These are phyloP conservation scores for Urosaurus nigricauda DNA, from an alignment of 2,797 vertebrate genomes.

Conservation along the genomic window DNA sequence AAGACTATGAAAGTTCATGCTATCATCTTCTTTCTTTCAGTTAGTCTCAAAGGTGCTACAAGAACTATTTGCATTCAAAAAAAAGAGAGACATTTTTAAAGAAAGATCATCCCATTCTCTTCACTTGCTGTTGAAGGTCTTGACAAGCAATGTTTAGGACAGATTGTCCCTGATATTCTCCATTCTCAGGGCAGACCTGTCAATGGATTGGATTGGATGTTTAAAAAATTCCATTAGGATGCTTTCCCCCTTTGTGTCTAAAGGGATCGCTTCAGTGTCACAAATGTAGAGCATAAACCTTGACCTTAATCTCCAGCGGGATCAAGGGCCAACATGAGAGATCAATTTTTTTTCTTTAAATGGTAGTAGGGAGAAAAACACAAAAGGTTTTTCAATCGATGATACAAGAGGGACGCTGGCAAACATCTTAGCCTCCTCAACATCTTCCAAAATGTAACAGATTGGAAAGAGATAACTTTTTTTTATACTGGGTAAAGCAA, in stretches of 20 bases:
- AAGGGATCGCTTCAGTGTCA: constrained; percentile 31
- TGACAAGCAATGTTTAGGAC: neutral
- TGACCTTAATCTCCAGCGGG: constrained; percentile 32
- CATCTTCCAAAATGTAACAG: neutral
- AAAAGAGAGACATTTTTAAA: neutral
- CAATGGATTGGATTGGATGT: constrained; percentile 47
- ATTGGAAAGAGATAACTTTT: neutral
- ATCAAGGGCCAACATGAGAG: constrained; percentile 12
- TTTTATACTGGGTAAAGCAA: neutral
- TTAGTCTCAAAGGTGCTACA: too few species aligned
- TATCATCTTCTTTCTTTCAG: neutral
- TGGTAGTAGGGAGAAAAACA: neutral
- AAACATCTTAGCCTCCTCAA: neutral
- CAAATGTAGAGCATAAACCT: constrained; percentile 32
- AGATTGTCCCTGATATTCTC: neutral
- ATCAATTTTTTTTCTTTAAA: constrained; percentile 37
- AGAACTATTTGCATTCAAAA: too few species aligned
- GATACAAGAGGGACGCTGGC: neutral
- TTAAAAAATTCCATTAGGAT: constrained; percentile 60
- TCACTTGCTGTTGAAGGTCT: neutral
- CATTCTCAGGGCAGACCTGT: neutral
- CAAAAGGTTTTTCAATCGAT: neutral
- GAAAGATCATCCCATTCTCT: neutral
- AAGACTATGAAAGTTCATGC: too few species aligned
- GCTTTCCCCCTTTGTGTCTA: constrained; percentile 7